phyloP scores from a whole-genome alignment of 2,888 invertebrate species.

The Metallyticus violacea region DNA sequence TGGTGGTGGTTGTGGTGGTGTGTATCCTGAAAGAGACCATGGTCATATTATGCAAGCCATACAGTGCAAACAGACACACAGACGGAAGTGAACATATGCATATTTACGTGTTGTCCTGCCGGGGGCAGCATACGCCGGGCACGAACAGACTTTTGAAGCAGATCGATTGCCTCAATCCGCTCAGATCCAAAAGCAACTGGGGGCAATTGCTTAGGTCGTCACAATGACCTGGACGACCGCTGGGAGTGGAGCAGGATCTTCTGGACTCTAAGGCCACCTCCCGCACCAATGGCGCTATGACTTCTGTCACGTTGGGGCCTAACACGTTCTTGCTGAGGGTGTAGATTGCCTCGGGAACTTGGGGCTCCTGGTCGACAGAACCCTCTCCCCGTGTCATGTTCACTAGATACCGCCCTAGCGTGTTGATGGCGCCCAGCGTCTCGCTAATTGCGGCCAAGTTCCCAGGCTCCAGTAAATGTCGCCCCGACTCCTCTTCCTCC shows the following conservation, averaged over 20 bases:
- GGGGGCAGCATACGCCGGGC: constrained; percentile 89
- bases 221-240: constrained; percentile 75
- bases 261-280: constrained; percentile 36
- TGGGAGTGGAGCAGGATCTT: constrained; percentile 75
- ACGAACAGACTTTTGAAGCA: constrained; percentile 90
- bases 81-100: neutral
- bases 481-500: neutral
- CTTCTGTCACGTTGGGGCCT: constrained; percentile 75
- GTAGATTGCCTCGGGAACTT: constrained; percentile 70
- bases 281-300: constrained; percentile 71
- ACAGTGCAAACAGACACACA: no score
- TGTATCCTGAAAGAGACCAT: neutral
- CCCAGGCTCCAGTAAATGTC: neutral
- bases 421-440: constrained; percentile 76
- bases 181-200: constrained; percentile 74
- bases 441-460: constrained; percentile 44
- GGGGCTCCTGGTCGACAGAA: constrained; percentile 44
- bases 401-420: constrained; percentile 80
- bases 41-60: no score
- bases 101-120: constrained; percentile 42
- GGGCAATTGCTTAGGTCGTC: constrained; percentile 88
- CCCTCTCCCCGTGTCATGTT: constrained; percentile 65
- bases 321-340: constrained; percentile 78
- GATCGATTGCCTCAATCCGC: constrained; percentile 77
- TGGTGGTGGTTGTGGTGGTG: constrained; percentile 42